Percentiles rank a stretch among this genome's conserved stretches.
Conservation (phyloP, 2,113 vertebrate genomes). For the Platycercus adscitus region DNA sequence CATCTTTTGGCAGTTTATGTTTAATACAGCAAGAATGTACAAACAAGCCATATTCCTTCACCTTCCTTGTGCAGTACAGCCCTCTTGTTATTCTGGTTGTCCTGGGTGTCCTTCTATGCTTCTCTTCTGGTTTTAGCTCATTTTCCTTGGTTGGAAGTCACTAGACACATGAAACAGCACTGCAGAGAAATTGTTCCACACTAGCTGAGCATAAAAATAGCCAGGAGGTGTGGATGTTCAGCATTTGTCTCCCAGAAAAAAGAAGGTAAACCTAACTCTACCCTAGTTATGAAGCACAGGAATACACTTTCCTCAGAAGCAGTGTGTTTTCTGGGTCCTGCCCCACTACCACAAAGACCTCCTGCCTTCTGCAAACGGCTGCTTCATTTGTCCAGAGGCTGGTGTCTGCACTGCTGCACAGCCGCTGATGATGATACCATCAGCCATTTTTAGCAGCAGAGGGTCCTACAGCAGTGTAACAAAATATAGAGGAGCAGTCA, state of each 20-base stretch:
- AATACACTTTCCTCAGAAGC: neutral
- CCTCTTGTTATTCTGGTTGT: neutral
- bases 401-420: accelerated
- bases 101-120: neutral
- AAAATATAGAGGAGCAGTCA: accelerated
- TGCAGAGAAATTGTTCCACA: neutral
- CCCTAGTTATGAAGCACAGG: neutral
- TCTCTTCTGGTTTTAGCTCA: neutral
- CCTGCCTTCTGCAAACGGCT: neutral
- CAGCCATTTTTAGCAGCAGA: neutral
- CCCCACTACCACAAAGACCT: neutral
- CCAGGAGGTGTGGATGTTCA: neutral
- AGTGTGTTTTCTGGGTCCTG: neutral
- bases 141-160: neutral
- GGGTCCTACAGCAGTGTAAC: neutral
- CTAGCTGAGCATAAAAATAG: neutral
- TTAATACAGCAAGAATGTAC: neutral
- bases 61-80: neutral
- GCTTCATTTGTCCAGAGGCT: neutral
- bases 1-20: neutral
- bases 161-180: neutral
- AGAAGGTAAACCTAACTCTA: neutral
- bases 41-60: neutral
- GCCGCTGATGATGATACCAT: accelerated
- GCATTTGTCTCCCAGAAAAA: neutral